A percentile compares a stretch with the other conserved stretches of the same genome.
Evolutionary conservation across 2,888 invertebrate genomes (phyloP).

Genomic region (Ennomos quercinarius): DNA sequence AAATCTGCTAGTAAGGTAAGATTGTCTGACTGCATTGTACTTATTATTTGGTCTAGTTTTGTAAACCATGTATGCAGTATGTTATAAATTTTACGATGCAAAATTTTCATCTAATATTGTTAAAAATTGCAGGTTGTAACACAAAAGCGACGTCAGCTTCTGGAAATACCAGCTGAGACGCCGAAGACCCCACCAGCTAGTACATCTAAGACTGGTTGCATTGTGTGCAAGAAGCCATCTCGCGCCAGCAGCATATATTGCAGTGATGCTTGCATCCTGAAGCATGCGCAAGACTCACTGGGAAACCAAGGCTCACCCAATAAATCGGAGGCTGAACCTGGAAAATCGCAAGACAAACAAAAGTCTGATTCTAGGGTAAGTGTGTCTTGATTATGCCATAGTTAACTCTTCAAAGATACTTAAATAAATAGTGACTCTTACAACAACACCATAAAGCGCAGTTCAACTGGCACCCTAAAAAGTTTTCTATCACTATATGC

Average conservation of each 20-base stretch:
- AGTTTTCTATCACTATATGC: too few species aligned
- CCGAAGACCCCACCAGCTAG: slow-evolving; percentile 48
- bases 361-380: slow-evolving; percentile 75
- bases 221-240: slow-evolving; percentile 91
- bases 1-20: slow-evolving; percentile 60
- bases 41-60: too few species aligned
- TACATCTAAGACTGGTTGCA: slow-evolving; percentile 83
- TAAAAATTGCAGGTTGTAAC: slow-evolving; percentile 18
- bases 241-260: slow-evolving; percentile 95
- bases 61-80: too few species aligned
- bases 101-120: too few species aligned
- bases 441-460: too few species aligned
- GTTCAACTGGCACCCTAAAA: too few species aligned
- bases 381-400: slow-evolving; percentile 2
- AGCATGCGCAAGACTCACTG: slow-evolving; percentile 91
- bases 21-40: too few species aligned
- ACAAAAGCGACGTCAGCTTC: slow-evolving; percentile 47
- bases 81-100: too few species aligned
- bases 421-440: too few species aligned
- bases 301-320: slow-evolving; percentile 53
- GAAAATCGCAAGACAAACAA: slow-evolving; percentile 62
- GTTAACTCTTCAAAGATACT: too few species aligned
- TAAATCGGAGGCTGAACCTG: slow-evolving; percentile 57
- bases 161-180: slow-evolving; percentile 15
- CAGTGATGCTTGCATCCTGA: slow-evolving; percentile 93